phyloP scores from a whole-genome alignment of 2,113 vertebrate genomes.

The Malaclemys terrapin region DNA sequence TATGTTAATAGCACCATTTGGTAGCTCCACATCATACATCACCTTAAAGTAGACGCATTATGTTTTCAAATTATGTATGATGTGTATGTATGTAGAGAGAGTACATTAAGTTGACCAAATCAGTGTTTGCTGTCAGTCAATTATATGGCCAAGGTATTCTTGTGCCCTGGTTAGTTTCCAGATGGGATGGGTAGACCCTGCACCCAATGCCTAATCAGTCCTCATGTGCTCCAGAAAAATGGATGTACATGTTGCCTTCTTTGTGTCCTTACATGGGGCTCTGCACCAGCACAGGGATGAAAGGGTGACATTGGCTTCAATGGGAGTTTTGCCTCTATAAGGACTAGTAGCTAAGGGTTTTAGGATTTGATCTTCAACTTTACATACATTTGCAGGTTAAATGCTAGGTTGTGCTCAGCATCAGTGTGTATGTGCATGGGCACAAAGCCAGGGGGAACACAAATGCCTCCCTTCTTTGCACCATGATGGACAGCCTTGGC shows the following conservation, averaged over 20 bases:
- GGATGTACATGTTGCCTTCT: background rate
- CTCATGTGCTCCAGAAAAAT: background rate
- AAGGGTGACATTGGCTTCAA: background rate
- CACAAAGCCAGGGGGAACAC: accelerated
- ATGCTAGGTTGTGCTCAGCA: background rate
- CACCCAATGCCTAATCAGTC: background rate
- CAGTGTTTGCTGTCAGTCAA: background rate
- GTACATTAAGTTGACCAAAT: background rate
- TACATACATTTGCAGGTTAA: background rate
- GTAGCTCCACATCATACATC: background rate
- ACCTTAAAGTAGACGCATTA: background rate
- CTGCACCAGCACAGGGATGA: background rate
- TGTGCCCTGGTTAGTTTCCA: background rate
- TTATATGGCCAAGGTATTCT: background rate
- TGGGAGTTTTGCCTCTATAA: background rate
- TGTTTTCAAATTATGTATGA: background rate
- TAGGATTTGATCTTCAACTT: background rate
- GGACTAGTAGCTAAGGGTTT: background rate
- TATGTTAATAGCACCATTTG: background rate
- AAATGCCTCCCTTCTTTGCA: accelerated
- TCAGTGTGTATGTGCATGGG: accelerated
- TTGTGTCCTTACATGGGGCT: background rate
- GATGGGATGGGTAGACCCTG: background rate
- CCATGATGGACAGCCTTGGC: accelerated
- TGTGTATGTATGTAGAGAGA: background rate